Base-by-base conservation (phyloP, 2,797 vertebrate genomes). In the Allobates femoralis region DNA sequence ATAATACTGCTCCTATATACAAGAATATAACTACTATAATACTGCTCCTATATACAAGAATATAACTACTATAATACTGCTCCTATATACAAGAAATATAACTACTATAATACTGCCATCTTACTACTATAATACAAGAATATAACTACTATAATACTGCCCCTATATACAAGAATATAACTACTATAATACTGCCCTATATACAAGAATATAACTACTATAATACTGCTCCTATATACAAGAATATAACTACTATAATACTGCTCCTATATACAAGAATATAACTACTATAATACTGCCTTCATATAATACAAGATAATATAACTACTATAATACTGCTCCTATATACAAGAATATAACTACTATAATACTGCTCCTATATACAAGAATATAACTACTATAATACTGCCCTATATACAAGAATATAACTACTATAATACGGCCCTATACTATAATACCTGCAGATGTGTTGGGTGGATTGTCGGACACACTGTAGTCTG, bases 191-290 rank as follows among this genome's bases (percentile, higher is more conserved):
- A 51, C 50, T 51, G 50, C 50, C 50, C 50, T 15, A 51, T 51
- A 12, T 51, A 51, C 50, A 51, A 51, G 50, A 51, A 51, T 51
- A 51, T 51, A 51, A 51, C 50, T 51, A 51, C 50, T 51, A 51
- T 51, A 51, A 51, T 51, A 51, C 50, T 51, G 50, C 62, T 16
- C 62, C 62, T 64, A 64, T 64, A 14, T 64, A 64, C 26, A 30
- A 64, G 62, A 64, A 64, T 64, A 64, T 64, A 64, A 16, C 62
- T 64, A 64, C 62, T 64, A 64, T 64, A 64, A 64, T 64, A 64
- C 62, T 64, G 62, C 62, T 64, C 62, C 62, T 64, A 64, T 64
- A 14, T 64, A 64, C 62, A 64, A 64, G 62, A 66, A 66, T 66
- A 66, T 66, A 66, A 30, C 62, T 66, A 30, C 62, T 66, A 64